Conservation (phyloP, 1,140 invertebrate genomes). For the Drosophila tristis region DNA sequence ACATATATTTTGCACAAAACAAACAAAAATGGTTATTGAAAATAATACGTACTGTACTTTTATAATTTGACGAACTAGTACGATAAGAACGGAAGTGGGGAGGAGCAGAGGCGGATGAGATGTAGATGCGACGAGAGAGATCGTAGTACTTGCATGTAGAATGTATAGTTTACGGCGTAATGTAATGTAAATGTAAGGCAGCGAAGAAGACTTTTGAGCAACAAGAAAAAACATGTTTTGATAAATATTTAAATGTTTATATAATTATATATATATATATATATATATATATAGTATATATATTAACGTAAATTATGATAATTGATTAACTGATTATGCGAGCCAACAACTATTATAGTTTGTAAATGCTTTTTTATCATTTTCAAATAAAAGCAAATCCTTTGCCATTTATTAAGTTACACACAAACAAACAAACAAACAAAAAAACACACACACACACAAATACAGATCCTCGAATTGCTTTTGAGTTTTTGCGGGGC, state of each 20-base stretch:
- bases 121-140: conserved; percentile 19
- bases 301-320: conserved; percentile 64
- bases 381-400: conserved; percentile 77
- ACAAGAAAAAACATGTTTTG: conserved; percentile 82
- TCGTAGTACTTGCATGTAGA: conserved; percentile 48
- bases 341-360: conserved; percentile 81
- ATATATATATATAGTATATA: conserved; percentile 18
- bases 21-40: conserved; percentile 62
- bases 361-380: conserved; percentile 81
- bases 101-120: not conserved
- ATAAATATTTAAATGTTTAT: conserved; percentile 82
- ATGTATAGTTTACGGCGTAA: conserved; percentile 54
- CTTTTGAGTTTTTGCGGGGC: conserved; percentile 62
- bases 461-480: conserved; percentile 4
- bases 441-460: too few relatives aligned
- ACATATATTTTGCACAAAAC: conserved; percentile 75
- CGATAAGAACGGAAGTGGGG: not conserved
- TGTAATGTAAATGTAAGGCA: conserved; percentile 77
- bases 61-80: conserved; percentile 38
- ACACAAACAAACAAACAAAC: conserved; percentile 39
- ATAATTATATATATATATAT: conserved; percentile 46
- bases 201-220: conserved; percentile 80
- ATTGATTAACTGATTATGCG: conserved; percentile 75
- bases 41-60: conserved; percentile 50
- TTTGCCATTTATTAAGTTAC: conserved; percentile 79